Evolutionary conservation across 2,888 invertebrate species (phyloP), one percentile per base, ranked within the genome.

Genomic region (Ectemnius continuus): DNA sequence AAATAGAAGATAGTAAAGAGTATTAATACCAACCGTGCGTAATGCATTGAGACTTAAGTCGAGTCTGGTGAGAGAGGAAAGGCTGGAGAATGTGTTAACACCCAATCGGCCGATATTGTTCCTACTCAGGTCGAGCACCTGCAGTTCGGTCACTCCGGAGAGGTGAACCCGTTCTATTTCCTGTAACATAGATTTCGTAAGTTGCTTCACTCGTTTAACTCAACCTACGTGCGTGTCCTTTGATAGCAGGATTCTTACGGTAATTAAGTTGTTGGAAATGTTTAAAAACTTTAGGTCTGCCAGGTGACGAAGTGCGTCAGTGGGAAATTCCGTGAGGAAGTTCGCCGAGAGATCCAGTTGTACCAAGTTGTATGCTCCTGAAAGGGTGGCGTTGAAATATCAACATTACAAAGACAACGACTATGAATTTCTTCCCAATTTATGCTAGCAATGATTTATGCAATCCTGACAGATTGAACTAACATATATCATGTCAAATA

Each of bases 41-140:
- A 98, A 91, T 2, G 96, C 95, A 89, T 98, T 98, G 46, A 97
- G 94, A 78, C 97, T 96, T 14, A 97, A 93, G 87, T 97, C 96
- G 79, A 98, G 92, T 85, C 94, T 94, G 69, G 94, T 93, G 18
- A 98, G 91, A 67, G 94, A 93, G 5, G 93, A 93, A 66, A 97
- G 92, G 2, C 95, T 95, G 13, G 95, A 93, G 89, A 97, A 97
- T 0, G 96, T 96, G 72, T 96, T 96, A 0, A 96, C 94, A 0
- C 95, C 94, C 66, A 97, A 93, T 80, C 96, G 95, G 11, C 95
- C 95, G 18, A 98, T 94, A 86, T 95, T 95, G 89, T 97, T 97
- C 77, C 97, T 93, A 85, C 97, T 97, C 67, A 98, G 91, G 89
- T 97, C 97, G 84, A 98, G 90, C 5, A 94, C 93, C 91, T 96